These are phyloP conservation scores for Wasmannia auropunctata DNA, from an alignment of 1,140 invertebrate genomes.

Conservation along the genomic window DNA sequence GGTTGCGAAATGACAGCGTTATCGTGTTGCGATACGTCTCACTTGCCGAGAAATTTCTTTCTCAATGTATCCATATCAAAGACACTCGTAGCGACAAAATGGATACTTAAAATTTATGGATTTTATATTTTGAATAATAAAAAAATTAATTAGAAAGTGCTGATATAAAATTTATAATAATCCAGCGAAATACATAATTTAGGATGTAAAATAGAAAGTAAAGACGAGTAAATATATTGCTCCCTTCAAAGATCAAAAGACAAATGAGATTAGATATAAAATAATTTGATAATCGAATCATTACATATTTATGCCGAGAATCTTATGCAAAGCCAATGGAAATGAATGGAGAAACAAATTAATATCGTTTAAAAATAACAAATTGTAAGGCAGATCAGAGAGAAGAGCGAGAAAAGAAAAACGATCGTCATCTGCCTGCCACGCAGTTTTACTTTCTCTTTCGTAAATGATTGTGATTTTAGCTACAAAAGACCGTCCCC, in stretches of 20 bases:
- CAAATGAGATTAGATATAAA: background rate
- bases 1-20: background rate
- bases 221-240: background rate
- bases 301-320: background rate
- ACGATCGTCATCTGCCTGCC: background rate
- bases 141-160: background rate
- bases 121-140: background rate
- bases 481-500: background rate
- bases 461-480: background rate
- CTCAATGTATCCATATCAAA: background rate
- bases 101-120: background rate
- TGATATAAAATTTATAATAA: background rate
- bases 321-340: background rate
- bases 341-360: background rate
- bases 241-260: background rate
- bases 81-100: background rate
- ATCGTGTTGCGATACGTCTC: background rate
- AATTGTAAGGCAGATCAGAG: background rate
- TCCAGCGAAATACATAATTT: background rate
- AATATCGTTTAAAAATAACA: background rate
- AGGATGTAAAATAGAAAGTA: background rate
- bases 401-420: background rate
- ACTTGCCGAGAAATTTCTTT: background rate
- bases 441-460: constrained; percentile 16
- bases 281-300: background rate